phyloP scores from a whole-genome alignment of 2,888 invertebrate species.

The Chromoteleia sp. region DNA sequence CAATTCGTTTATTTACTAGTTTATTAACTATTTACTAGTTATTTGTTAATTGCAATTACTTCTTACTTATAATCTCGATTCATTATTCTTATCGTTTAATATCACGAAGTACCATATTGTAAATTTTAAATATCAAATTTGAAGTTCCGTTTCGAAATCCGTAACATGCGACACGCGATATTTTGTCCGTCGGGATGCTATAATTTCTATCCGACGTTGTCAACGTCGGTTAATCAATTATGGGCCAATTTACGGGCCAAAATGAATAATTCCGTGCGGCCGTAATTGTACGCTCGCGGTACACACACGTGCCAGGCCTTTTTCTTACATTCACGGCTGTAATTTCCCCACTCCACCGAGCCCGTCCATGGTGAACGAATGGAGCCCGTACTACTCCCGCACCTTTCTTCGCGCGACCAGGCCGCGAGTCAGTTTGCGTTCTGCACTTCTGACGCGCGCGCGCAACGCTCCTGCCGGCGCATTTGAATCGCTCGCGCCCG shows the following conservation, averaged over 20 bases:
- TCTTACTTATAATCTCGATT: no score
- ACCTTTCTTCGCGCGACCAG: conserved; percentile 81
- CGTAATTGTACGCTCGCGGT: conserved; percentile 37
- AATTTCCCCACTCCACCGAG: conserved; percentile 50
- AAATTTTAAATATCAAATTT: no score
- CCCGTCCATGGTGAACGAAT: conserved; percentile 65
- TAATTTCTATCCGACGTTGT: no score
- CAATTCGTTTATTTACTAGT: no score
- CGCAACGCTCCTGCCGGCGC: conserved; percentile 70
- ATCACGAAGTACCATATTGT: no score
- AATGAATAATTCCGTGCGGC: conserved; percentile 33
- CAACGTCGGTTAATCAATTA: conserved; percentile 33
- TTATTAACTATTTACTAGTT: no score
- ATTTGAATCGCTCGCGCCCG: conserved; percentile 69
- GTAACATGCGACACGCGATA: no score
- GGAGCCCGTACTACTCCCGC: conserved; percentile 77
- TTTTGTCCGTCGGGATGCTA: no score
- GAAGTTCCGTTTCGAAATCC: no score
- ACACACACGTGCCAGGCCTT: conserved; percentile 57
- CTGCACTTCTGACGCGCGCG: conserved; percentile 73
- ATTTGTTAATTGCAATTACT: no score
- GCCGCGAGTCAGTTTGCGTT: conserved; percentile 81
- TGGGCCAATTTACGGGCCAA: conserved; percentile 19
- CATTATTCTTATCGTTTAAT: no score
- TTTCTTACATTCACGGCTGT: conserved; percentile 56